Conservation (phyloP, 1,140 invertebrate species). For the Tetraneura akinire region DNA sequence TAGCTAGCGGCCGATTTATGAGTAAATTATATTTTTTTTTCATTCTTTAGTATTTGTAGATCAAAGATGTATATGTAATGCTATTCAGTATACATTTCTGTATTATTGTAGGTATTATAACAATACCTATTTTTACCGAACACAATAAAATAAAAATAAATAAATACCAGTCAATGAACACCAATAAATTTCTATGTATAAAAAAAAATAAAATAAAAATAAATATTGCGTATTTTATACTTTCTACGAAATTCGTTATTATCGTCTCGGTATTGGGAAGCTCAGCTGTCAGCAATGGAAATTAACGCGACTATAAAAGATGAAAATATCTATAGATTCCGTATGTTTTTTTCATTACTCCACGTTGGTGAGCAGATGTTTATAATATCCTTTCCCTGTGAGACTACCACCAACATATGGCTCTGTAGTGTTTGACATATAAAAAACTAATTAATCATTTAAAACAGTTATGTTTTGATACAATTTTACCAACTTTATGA, state of each 20-base stretch:
- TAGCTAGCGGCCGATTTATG: neutral
- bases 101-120: neutral
- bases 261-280: neutral
- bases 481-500: neutral
- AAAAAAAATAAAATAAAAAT: slow-evolving; percentile 2
- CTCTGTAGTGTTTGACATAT: neutral
- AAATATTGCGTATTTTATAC: neutral
- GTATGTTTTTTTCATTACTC: neutral
- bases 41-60: too few species aligned
- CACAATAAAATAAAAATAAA: slow-evolving; percentile 12
- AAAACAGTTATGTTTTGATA: neutral
- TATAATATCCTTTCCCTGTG: slow-evolving; percentile 18
- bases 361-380: slow-evolving; percentile 40
- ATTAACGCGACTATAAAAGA: slow-evolving; percentile 28
- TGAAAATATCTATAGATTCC: slow-evolving; percentile 18
- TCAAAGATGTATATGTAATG: neutral
- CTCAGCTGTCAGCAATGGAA: slow-evolving; percentile 25
- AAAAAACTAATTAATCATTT: slow-evolving; percentile 39
- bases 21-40: neutral
- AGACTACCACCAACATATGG: slow-evolving; percentile 26
- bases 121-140: neutral
- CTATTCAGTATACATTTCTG: neutral
- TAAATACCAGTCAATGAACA: slow-evolving; percentile 2
- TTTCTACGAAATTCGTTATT: neutral
- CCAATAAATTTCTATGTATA: neutral